Base-by-base conservation (phyloP, 2,797 vertebrate genomes). In the Sebastes dallii region DNA sequence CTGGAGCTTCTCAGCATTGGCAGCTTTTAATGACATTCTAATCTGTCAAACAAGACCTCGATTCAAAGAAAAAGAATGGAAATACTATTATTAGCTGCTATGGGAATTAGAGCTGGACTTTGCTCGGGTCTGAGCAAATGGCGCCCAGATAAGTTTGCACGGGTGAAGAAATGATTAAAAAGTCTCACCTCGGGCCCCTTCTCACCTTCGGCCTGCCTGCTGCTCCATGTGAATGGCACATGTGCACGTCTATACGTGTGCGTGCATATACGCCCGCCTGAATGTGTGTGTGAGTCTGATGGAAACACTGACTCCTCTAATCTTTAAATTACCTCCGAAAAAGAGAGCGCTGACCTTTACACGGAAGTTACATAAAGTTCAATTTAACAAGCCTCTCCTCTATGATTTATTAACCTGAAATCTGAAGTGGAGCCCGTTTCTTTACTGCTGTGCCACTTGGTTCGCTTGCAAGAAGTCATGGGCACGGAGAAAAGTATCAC, bases 311-410 rank as follows among this genome's bases (percentile, higher is more conserved):
- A 94, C 92, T 94, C 84, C 78, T 91, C 89, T 92, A 91, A 95
- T 95, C 92, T 95, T 94, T 94, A 94, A 94, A 95, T 96, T 94
- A 94, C 85, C 90, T 92, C 89, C 5, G 56, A 93, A 94, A 93
- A 93, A 91, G 88, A 89, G 92, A 89, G 88, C 67, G 56, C 87
- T 95, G 95, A 96, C 95, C 95, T 95, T 96, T 95, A 91, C 88
- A 89, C 85, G 90, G 89, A 94, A 95, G 93, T 94, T 95, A 94
- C 94, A 95, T 95, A 95, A 95, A 95, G 91, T 95, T 94, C 90
- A 93, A 91, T 94, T 94, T 94, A 94, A 95, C 92, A 91, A 93
- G 89, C 88, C 86, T 92, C 87, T 94, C 88, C 71, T 84, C 81
- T 85, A 77, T 94, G 94, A 95, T 95, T 95, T 95, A 95, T 95